phyloP scores from a whole-genome alignment of 2,113 vertebrate species.

The Charina bottae region DNA sequence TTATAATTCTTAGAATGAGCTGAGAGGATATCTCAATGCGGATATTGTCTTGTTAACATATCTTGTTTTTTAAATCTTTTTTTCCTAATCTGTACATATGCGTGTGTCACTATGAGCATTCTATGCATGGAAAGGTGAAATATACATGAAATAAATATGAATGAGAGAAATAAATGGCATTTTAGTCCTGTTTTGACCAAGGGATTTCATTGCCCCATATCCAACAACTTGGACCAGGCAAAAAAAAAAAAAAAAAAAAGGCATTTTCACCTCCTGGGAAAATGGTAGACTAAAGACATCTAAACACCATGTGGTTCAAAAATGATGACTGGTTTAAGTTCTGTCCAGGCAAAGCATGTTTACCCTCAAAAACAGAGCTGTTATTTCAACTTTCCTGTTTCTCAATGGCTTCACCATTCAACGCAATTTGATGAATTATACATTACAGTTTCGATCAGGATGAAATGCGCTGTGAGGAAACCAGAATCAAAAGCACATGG shows the following conservation, averaged over 20 bases:
- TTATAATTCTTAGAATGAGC: neutral
- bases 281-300: neutral
- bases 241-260: neutral
- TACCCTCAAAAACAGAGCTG: neutral
- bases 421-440: neutral
- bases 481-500: neutral
- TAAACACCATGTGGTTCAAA: neutral
- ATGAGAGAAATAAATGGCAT: fast-evolving
- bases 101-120: neutral
- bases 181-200: neutral
- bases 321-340: neutral
- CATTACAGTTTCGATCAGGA: neutral
- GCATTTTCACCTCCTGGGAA: neutral
- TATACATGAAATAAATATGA: neutral
- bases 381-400: neutral
- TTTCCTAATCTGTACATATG: neutral
- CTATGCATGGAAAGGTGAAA: neutral
- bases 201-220: neutral
- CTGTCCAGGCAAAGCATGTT: neutral
- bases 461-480: neutral
- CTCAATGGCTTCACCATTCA: neutral
- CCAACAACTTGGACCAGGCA: neutral
- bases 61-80: neutral
- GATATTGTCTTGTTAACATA: neutral
- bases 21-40: neutral